Evolutionary conservation across 2,113 vertebrate species (phyloP).

Genomic region (Taxidea taxus): DNA sequence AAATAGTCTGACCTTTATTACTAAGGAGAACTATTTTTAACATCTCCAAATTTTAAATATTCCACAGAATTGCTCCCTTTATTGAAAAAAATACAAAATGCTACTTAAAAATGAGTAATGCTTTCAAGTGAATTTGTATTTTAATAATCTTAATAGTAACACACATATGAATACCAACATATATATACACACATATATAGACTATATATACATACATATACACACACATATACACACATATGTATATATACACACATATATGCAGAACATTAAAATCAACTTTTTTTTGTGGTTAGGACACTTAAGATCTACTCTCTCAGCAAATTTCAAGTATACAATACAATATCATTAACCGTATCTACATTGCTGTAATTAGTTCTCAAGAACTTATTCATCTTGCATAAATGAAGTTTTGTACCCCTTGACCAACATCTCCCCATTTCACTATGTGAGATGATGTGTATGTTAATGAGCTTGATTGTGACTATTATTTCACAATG

Average conservation of each 20-base stretch:
- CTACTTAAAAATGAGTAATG: neutral
- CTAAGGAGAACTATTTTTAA: neutral
- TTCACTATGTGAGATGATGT: neutral
- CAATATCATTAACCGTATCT: neutral
- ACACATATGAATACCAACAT: neutral
- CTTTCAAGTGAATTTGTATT: neutral
- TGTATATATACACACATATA: neutral
- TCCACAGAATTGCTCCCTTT: neutral
- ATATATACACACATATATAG: neutral
- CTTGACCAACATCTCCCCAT: neutral
- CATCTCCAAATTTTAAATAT: neutral
- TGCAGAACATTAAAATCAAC: neutral
- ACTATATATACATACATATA: neutral
- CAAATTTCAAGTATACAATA: neutral
- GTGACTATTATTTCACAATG: neutral
- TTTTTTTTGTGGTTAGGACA: neutral
- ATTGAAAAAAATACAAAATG: neutral
- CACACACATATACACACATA: neutral
- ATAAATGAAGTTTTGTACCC: neutral
- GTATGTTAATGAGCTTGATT: neutral
- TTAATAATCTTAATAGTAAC: neutral
- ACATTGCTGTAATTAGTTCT: neutral
- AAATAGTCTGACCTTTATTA: neutral
- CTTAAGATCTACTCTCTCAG: neutral
- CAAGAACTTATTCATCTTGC: neutral